Conservation (phyloP, 2,113 vertebrate genomes). For the Odocoileus virginianus region DNA sequence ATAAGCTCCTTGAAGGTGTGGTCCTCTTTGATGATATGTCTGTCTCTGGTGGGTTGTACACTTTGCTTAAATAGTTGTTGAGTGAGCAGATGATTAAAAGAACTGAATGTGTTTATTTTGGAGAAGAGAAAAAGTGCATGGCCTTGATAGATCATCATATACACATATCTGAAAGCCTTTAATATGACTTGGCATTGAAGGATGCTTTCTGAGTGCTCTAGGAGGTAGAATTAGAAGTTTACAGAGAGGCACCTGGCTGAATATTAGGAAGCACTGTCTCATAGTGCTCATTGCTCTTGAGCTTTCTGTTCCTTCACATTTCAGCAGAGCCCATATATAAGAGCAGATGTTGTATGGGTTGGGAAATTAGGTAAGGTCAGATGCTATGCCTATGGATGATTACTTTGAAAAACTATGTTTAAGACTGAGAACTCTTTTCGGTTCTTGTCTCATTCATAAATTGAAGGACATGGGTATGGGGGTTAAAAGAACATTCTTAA, state of each 20-base stretch:
- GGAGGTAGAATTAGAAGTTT: not conserved
- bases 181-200: not conserved
- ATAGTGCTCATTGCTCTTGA: not conserved
- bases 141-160: not conserved
- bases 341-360: not conserved
- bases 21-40: not conserved
- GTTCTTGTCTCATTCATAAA: not conserved
- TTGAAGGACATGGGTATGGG: not conserved
- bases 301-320: not conserved
- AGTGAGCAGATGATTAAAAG: not conserved
- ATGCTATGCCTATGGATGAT: not conserved
- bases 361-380: not conserved
- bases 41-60: not conserved
- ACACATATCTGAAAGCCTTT: not conserved
- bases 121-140: not conserved
- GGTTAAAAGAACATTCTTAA: not conserved
- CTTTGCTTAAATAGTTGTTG: not conserved
- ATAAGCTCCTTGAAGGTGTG: not conserved
- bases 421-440: not conserved
- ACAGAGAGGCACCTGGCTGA: not conserved
- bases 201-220: not conserved
- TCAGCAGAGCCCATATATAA: not conserved
- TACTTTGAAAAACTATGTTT: slow-evolving; percentile 25
- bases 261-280: not conserved
- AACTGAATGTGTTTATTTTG: not conserved